Percentiles rank a stretch among this genome's conserved stretches.
phyloP scores from a whole-genome alignment of 2,797 vertebrate species.

The Sebastes ruberrimus region DNA sequence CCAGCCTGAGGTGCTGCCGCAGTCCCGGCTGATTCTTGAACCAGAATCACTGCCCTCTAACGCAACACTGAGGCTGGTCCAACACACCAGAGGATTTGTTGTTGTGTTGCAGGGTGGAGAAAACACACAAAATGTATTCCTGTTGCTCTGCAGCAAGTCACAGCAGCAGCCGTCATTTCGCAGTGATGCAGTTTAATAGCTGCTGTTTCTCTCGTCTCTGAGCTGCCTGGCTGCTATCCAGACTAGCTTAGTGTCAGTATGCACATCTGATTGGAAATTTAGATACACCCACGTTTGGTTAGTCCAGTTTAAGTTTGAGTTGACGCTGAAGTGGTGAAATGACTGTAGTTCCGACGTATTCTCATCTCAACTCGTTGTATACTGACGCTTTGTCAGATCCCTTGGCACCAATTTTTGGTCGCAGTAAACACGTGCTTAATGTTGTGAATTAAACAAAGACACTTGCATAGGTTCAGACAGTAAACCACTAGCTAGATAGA shows the following conservation, averaged over 20 bases:
- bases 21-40: conserved; percentile 4
- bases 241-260: not conserved
- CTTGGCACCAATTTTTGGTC: too few species aligned
- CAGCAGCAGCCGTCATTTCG: conserved; percentile 16
- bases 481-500: too few species aligned
- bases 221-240: conserved; percentile 34
- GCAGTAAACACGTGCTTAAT: too few species aligned
- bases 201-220: conserved; percentile 6
- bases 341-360: not conserved
- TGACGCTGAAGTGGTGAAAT: conserved; percentile 2
- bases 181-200: conserved; percentile 8
- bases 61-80: conserved; percentile 16
- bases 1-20: not conserved
- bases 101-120: conserved; percentile 31
- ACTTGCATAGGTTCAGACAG: too few species aligned
- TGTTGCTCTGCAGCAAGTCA: conserved; percentile 33
- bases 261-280: conserved; percentile 10
- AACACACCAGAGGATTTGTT: conserved; percentile 33
- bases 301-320: not conserved
- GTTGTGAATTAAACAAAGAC: too few species aligned
- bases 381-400: too few species aligned
- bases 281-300: not conserved
- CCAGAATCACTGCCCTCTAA: conserved; percentile 40
- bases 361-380: too few species aligned
- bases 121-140: conserved; percentile 28